Base-by-base conservation (phyloP, 30 jellyfish, hydroid and myxozoan genomes). In the Phacellophora camtschatica region DNA sequence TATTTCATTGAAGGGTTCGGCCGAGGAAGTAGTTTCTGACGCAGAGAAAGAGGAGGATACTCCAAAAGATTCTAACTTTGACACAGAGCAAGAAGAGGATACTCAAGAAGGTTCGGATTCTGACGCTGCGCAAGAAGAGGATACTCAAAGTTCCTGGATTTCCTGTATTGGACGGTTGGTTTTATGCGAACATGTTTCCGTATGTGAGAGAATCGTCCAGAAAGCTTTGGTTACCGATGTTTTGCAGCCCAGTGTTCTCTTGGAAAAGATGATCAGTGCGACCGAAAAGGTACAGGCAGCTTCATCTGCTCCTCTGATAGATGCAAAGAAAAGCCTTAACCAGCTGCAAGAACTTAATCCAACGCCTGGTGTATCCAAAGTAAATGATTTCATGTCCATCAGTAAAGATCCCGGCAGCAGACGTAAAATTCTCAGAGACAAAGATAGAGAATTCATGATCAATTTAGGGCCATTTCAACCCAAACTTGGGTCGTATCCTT, bases 391-490 rank as follows among this genome's bases (percentile, higher is more conserved):
- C 58, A 28, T 39, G 3, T 77, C 87, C 65, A 74, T 74, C 76
- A 74, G 39, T 41, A 74, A 74, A 74, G 87, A 74, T 55, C 87
- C 87, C n/a, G 87, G 77, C 77, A 54, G 66, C 64, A 74, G 87
- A 53, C 77, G 64, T 37, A 36, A 51, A 53, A 74, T 74, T 74
- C 12, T 53, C 77, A 74, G 77, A 27, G 87, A 74, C 77, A 51
- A 57, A 50, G 65, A 74, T 65, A 71, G 83, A 68, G 31, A 70
- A 33, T 75, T 29, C 88, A 35, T 53, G 83, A 34, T 35, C 78
- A 58, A 75, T 35, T 36, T 18, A 33, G 88, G 88, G 39, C 88
- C 80, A 53, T 75, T 75, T 75, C 79, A 75, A 58, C 67, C 80
- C 65, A 75, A 37, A 53, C 80, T 55, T 55, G 81, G 80, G 80